Conservation (phyloP, 2,888 invertebrate genomes). For the Chrysolina oricalcia region DNA sequence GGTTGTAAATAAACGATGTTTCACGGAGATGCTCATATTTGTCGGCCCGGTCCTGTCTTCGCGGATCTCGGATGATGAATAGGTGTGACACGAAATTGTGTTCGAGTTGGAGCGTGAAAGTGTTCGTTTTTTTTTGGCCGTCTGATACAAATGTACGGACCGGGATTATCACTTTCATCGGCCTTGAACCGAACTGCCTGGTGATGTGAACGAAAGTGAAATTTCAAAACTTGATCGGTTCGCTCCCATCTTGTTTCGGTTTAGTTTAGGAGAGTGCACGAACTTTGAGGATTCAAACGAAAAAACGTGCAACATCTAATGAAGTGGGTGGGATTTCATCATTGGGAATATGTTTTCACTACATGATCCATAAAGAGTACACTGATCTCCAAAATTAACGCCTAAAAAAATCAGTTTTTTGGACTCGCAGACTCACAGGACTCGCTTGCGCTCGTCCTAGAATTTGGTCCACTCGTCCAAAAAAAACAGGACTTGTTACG, state of each 20-base stretch:
- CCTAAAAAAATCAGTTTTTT: too few species aligned
- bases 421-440: too few species aligned
- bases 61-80: constrained; percentile 23
- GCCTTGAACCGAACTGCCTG: constrained; percentile 50
- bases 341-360: too few species aligned
- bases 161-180: constrained; percentile 57
- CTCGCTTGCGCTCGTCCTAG: too few species aligned
- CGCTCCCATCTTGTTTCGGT: constrained; percentile 21
- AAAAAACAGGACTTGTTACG: too few species aligned
- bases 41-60: not conserved
- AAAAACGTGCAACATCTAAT: too few species aligned
- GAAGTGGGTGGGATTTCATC: too few species aligned
- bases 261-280: constrained; percentile 28
- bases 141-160: constrained; percentile 24
- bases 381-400: too few species aligned
- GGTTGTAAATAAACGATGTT: too few species aligned
- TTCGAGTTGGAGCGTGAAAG: constrained; percentile 31
- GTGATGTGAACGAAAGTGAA: constrained; percentile 41
- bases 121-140: constrained; percentile 16
- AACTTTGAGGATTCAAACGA: constrained; percentile 12
- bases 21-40: not conserved
- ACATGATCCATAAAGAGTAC: not conserved
- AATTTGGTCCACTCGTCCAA: too few species aligned
- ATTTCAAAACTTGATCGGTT: constrained; percentile 35
- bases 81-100: constrained; percentile 27